Evolutionary conservation across 2,888 invertebrate genomes (phyloP), one percentile per base, ranked within the genome.

Genomic region (Pammene aurita): DNA sequence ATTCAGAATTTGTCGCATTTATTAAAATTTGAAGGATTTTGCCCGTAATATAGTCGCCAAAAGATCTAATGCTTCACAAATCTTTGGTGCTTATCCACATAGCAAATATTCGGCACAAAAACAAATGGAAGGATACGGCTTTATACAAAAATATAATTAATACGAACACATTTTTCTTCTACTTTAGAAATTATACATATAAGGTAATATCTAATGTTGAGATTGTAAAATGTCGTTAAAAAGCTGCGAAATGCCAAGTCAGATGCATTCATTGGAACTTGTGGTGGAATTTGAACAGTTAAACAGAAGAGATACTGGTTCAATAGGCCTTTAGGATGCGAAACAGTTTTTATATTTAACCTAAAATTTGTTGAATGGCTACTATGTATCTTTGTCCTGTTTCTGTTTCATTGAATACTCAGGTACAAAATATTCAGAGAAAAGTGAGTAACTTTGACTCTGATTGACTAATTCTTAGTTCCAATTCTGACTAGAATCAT

Each of bases 81-180:
- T 92, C 92, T 92, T 92, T 92, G 92, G 92, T 90, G 92, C 89
- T 87, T 85, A 88, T 90, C 87, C 87, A 90, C 88, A 87, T 88
- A 87, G 86, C 87, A 87, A 84, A 85, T 80, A 85, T 80, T 88
- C 89, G 85, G 90, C 89, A 89, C 88, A 82, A 85, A 86, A 85
- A 86, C 81, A 79, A 86, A 84, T 84, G 84, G 83, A 87, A 86
- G 83, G 80, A 82, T 81, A 75, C 85, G 83, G 83, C 81, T 80
- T 84, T 82, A 71, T 75, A 73, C 79, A 81, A 80, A 81, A 80
- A 83, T 83, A 85, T 82, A 84, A 85, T 77, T 79, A 85, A 86
- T 84, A 90, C 90, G 90, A 92, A 91, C 92, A 92, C 92, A 92
- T 89, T 87, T 84, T 83, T 77, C 50, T 85, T 84, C 79, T 83